phyloP scores from a whole-genome alignment of 2,797 vertebrate genomes.

The Coendou prehensilis region DNA sequence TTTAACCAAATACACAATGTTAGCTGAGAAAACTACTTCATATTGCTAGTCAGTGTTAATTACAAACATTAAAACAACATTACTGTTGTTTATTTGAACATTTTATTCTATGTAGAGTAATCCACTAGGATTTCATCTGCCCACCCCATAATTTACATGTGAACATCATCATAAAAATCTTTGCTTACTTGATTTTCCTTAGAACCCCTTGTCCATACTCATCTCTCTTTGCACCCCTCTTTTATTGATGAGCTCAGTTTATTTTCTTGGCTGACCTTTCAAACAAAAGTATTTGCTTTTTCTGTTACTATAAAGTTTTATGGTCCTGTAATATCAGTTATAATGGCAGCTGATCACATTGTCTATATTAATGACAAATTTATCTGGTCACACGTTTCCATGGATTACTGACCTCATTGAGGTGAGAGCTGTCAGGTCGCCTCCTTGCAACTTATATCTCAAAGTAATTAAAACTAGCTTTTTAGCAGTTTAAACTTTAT shows the following conservation, averaged over 20 bases:
- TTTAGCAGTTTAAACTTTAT: slow-evolving; percentile 79
- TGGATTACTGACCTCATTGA: slow-evolving; percentile 67
- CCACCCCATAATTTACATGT: slow-evolving; percentile 44
- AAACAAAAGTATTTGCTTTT: slow-evolving; percentile 76
- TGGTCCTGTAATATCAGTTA: slow-evolving; percentile 81
- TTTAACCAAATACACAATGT: slow-evolving; percentile 74
- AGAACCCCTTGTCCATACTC: slow-evolving; percentile 64
- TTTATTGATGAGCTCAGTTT: slow-evolving; percentile 71
- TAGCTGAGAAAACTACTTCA: slow-evolving; percentile 78
- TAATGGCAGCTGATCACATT: slow-evolving; percentile 71
- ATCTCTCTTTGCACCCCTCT: slow-evolving; percentile 56
- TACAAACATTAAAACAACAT: slow-evolving; percentile 78
- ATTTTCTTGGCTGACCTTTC: slow-evolving; percentile 80
- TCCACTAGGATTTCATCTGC: slow-evolving; percentile 72
- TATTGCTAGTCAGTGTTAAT: slow-evolving; percentile 69
- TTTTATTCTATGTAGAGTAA: slow-evolving; percentile 69
- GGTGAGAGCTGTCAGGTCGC: slow-evolving; percentile 62
- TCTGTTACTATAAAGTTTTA: slow-evolving; percentile 78
- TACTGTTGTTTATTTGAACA: slow-evolving; percentile 79
- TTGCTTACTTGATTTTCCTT: slow-evolving; percentile 62
- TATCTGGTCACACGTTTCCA: slow-evolving; percentile 73
- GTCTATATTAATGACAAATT: slow-evolving; percentile 73
- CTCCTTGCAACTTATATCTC: slow-evolving; percentile 58
- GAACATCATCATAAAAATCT: slow-evolving; percentile 69
- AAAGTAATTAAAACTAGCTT: slow-evolving; percentile 72